Base-by-base conservation (phyloP, 2,797 vertebrate species). In the Halcyon leucocephala region DNA sequence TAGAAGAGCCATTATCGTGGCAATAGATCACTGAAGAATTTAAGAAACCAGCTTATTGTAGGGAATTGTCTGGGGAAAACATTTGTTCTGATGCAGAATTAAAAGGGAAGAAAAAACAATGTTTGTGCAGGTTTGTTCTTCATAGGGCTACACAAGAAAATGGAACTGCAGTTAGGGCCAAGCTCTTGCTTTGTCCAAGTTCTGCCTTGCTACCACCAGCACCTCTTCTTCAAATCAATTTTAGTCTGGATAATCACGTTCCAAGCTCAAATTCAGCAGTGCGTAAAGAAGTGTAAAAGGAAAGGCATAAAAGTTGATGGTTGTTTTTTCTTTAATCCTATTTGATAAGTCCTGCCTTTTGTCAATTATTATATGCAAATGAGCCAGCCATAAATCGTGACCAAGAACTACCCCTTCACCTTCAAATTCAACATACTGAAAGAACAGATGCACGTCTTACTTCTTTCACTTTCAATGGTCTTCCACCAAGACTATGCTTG, bases 401-500 rank as follows among this genome's bases (percentile, higher is more conserved):
- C 16, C 67, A 65, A 67, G 25, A 74, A 73, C 57, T 49, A n/a
- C 15, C 69, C 66, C 37, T 67, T 83, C 94, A 73, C 72, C 61
- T 81, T 90, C 64, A 79, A 78, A 82, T 41, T 86, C 81, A 85
- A 52, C 73, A 57, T n/a, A 82, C 81, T 82, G 81, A 95, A 74
- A 78, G 69, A 91, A 69, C 64, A 91, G 42, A 85, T 54, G 62
- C 54, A 86, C 93, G 42, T 76, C 98, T 84, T 97, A 99, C 99
- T 98, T 99, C 99, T 97, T 99, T 99, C 86, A 99, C 99, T 98
- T 99, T 99, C 37, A 99, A 97, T 49, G 99, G 99, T 55, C 99
- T 98, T 86, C 99, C 99, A 94, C 99, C 99, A 86, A 99, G 98
- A 97, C 98, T 99, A 97, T 99, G 99, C 97, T 99, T 99, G 98